Conservation (phyloP, 1,140 invertebrate species). For the Drosophila pallidifrons region DNA sequence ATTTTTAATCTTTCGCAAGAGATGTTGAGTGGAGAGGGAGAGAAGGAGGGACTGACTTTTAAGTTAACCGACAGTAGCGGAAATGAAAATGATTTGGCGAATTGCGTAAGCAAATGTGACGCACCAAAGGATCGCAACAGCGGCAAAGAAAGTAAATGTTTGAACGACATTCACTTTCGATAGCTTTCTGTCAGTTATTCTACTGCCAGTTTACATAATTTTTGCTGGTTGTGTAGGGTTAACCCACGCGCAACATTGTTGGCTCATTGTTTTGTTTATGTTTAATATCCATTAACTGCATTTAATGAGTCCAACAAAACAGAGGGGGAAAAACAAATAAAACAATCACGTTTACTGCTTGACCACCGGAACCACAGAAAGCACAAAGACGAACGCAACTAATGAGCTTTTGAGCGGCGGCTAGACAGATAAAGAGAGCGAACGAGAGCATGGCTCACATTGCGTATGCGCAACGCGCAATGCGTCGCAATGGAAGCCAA, state of each 20-base stretch:
- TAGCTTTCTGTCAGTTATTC: conserved; percentile 2
- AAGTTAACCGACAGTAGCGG: conserved; percentile 34
- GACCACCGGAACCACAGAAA: conserved; percentile 58
- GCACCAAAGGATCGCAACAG: conserved; percentile 1
- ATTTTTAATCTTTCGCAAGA: conserved; percentile 1
- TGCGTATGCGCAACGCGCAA: conserved; percentile 50
- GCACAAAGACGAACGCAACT: conserved; percentile 39
- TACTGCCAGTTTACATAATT: conserved; percentile 15
- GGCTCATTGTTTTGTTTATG: conserved; percentile 64
- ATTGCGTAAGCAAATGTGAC: conserved; percentile 7
- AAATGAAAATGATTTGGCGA: conserved; percentile 48
- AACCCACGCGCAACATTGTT: conserved; percentile 47
- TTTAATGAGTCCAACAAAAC: conserved; percentile 66
- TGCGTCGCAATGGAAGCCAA: conserved; percentile 38
- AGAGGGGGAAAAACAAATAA: background rate
- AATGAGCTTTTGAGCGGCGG: conserved; percentile 33
- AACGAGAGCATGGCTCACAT: conserved; percentile 17
- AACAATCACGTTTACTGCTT: conserved; percentile 72
- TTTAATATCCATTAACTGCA: conserved; percentile 79
- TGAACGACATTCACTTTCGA: conserved; percentile 15
- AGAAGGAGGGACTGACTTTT: background rate
- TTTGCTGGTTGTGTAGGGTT: conserved; percentile 1
- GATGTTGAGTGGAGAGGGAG: background rate
- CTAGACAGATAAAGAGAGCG: conserved; percentile 12
- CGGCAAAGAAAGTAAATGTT: no score